phyloP scores from a whole-genome alignment of 2,797 vertebrate species.

The Scyliorhinus canicula region DNA sequence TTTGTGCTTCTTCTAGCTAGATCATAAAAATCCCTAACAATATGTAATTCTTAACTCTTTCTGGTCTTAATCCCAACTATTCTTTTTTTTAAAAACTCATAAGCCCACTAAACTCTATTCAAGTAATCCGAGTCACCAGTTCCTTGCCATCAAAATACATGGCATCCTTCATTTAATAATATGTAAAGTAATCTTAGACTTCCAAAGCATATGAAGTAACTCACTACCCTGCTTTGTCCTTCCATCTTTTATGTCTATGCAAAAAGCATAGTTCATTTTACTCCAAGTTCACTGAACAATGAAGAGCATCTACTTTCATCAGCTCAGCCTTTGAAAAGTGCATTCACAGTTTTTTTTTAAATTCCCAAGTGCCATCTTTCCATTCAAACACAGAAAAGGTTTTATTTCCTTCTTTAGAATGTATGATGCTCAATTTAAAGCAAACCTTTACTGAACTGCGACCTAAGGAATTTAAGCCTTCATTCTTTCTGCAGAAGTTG shows the following conservation, averaged over 20 bases:
- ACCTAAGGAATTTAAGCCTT: neutral
- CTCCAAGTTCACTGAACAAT: slow-evolving; percentile 1
- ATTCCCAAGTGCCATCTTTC: neutral
- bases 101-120: slow-evolving; percentile 18
- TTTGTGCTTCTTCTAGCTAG: neutral
- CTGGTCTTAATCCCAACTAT: neutral
- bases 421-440: neutral
- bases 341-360: slow-evolving; percentile 26
- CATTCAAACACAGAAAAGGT: neutral
- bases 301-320: neutral
- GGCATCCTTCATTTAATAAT: slow-evolving; percentile 30
- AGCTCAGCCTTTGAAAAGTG: slow-evolving; percentile 20
- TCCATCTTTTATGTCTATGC: neutral
- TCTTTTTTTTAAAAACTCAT: neutral
- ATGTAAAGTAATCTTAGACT: slow-evolving; percentile 10
- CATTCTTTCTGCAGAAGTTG: neutral
- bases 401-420: neutral
- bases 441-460: neutral
- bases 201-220: neutral
- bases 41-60: neutral
- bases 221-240: slow-evolving; percentile 18
- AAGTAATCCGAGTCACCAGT: slow-evolving; percentile 21
- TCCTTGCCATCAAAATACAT: slow-evolving; percentile 15
- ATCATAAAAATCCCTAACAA: slow-evolving; percentile 4
- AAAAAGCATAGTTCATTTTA: neutral